These are phyloP conservation scores for Mesembrinibis cayennensis DNA, from an alignment of 2,113 vertebrate species.

Conservation along the genomic window DNA sequence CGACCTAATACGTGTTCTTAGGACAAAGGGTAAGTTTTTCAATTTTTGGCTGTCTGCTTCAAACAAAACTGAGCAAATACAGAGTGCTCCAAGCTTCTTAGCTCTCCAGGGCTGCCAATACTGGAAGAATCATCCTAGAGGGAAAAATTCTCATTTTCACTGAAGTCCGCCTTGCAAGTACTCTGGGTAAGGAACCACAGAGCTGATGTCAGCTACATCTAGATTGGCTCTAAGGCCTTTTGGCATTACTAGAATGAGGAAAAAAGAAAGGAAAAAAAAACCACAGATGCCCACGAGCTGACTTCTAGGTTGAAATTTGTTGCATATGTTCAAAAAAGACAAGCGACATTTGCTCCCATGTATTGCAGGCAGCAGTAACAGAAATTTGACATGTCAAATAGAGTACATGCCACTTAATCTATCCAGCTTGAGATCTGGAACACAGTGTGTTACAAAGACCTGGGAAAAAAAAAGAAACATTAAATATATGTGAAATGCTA, in stretches of 20 bases:
- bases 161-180: background rate
- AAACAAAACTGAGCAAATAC: background rate
- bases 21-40: background rate
- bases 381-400: conserved; percentile 54
- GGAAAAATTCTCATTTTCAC: background rate
- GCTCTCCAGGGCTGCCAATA: background rate
- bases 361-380: conserved; percentile 54
- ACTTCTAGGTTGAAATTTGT: conserved; percentile 57
- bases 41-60: background rate
- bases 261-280: background rate
- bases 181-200: background rate
- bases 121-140: background rate
- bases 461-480: background rate
- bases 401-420: conserved; percentile 49
- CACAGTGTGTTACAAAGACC: conserved; percentile 40
- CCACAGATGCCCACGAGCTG: conserved; percentile 1
- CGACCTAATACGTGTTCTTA: background rate
- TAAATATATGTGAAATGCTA: conserved; percentile 39
- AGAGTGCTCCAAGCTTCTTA: background rate
- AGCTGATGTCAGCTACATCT: background rate
- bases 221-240: background rate
- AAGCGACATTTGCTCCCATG: conserved; percentile 65
- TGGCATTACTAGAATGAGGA: background rate
- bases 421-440: conserved; percentile 51
- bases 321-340: conserved; percentile 67